These are phyloP conservation scores for Astyanax mexicanus DNA, from an alignment of 2,797 vertebrate species.

Conservation along the genomic window DNA sequence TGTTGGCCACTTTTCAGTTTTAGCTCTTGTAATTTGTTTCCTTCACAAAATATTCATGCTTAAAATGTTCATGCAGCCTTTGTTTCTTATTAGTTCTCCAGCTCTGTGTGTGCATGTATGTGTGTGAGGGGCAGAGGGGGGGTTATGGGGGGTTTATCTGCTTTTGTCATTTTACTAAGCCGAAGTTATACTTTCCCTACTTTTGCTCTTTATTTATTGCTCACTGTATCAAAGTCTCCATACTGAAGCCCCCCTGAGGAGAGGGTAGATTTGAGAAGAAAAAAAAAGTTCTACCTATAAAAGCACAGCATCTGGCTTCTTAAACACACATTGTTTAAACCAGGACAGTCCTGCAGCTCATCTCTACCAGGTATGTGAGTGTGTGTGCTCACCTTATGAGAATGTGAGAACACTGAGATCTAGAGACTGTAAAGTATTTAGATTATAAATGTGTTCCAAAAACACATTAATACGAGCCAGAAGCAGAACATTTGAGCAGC, in stretches of 20 bases:
- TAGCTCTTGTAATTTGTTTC: no score
- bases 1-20: no score
- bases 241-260: constrained; percentile 16
- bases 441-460: neutral
- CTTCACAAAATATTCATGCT: no score
- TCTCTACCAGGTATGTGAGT: neutral
- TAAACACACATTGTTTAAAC: neutral
- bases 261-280: neutral
- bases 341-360: neutral
- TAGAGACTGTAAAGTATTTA: neutral
- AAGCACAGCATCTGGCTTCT: neutral
- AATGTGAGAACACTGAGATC: neutral
- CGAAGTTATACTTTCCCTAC: constrained; percentile 5
- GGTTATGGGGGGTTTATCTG: constrained; percentile 19
- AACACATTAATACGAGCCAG: neutral
- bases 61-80: no score
- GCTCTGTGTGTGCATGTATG: neutral
- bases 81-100: neutral
- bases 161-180: constrained; percentile 15
- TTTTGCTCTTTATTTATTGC: constrained; percentile 35
- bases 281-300: constrained; percentile 1
- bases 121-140: no score
- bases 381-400: neutral
- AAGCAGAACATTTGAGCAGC: constrained; percentile 13
- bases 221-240: neutral